Percentiles rank a stretch among this genome's conserved stretches.
phyloP scores from a whole-genome alignment of 2,888 invertebrate genomes.

The Ceratothoa steindachneri region DNA sequence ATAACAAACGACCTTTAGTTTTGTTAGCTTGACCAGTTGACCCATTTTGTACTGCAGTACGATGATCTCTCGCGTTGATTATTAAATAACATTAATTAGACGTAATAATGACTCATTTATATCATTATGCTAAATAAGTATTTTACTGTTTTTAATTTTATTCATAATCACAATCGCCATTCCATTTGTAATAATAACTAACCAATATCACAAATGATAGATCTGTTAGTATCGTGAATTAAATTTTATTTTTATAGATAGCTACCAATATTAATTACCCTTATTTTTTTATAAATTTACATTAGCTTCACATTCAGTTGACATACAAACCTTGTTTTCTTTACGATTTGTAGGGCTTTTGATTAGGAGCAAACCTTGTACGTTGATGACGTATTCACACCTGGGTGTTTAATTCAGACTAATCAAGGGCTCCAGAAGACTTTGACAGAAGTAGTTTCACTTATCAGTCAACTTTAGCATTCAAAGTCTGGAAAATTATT shows the following conservation, averaged over 20 bases:
- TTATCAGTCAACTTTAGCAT: too few relatives aligned
- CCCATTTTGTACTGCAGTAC: background rate
- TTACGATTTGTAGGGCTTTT: background rate
- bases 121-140: too few relatives aligned
- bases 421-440: background rate
- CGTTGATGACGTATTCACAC: background rate
- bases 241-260: background rate
- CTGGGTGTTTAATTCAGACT: background rate
- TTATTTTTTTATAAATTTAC: too few relatives aligned
- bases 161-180: too few relatives aligned
- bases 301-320: background rate
- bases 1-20: background rate
- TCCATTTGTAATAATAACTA: too few relatives aligned
- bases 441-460: background rate
- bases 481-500: too few relatives aligned
- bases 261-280: background rate
- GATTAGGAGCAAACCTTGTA: background rate
- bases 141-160: too few relatives aligned
- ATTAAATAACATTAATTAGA: background rate
- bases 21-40: background rate
- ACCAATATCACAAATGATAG: too few relatives aligned
- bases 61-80: background rate
- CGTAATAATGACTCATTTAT: too few relatives aligned
- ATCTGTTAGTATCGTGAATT: too few relatives aligned
- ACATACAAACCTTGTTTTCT: background rate